These are phyloP conservation scores for Platycercus adscitus DNA, from an alignment of 2,113 vertebrate genomes.

Conservation along the genomic window DNA sequence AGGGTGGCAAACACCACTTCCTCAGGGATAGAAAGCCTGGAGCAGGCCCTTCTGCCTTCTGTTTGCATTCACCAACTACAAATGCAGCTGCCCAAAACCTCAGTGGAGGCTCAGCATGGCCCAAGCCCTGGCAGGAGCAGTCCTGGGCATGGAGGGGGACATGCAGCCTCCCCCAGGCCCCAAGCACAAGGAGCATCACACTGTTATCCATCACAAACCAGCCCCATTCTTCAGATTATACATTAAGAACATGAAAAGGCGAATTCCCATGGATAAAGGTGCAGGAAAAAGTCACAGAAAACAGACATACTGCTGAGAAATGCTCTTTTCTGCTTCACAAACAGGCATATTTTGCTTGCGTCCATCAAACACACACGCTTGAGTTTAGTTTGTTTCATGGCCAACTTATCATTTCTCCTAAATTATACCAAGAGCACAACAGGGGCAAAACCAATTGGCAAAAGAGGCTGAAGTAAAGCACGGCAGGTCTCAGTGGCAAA, in stretches of 20 bases:
- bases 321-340: background rate
- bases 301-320: background rate
- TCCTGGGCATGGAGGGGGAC: background rate
- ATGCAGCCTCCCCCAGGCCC: background rate
- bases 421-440: slow-evolving; percentile 25
- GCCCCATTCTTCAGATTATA: background rate
- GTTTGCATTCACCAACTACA: background rate
- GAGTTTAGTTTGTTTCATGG: slow-evolving; percentile 19
- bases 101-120: background rate
- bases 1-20: fast-evolving
- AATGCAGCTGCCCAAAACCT: slow-evolving; percentile 40
- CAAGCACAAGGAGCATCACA: background rate
- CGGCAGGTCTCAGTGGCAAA: background rate
- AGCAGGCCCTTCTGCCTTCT: background rate
- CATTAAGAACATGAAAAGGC: background rate
- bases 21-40: background rate
- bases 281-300: background rate
- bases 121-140: background rate
- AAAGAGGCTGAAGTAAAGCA: slow-evolving; percentile 1
- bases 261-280: background rate
- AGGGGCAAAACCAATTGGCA: slow-evolving; percentile 12
- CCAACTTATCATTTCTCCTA: slow-evolving; percentile 8
- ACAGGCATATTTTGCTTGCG: slow-evolving; percentile 5
- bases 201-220: background rate
- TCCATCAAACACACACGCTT: background rate